Percentiles rank a stretch among this genome's conserved stretches.
phyloP scores from a whole-genome alignment of 2,888 invertebrate genomes.

The Plebejus anna region DNA sequence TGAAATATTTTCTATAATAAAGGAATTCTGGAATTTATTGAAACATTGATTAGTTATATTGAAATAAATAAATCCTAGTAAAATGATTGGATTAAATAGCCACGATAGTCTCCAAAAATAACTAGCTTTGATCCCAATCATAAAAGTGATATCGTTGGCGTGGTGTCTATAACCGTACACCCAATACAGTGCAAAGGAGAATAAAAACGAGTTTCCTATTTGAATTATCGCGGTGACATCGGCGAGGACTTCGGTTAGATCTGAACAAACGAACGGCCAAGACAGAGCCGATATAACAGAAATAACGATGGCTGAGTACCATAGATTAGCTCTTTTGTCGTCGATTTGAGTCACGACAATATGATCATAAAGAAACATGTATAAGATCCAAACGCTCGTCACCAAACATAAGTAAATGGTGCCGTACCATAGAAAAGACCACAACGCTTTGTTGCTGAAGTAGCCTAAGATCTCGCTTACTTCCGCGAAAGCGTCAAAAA shows the following conservation, averaged over 20 bases:
- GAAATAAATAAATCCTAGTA: slow-evolving; percentile 45
- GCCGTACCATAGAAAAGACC: slow-evolving; percentile 63
- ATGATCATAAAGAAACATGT: slow-evolving; percentile 52
- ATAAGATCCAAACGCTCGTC: slow-evolving; percentile 56
- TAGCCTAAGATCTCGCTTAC: slow-evolving; percentile 61
- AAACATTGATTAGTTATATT: slow-evolving; percentile 36
- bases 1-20: slow-evolving; percentile 42
- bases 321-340: slow-evolving; percentile 44
- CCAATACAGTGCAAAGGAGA: slow-evolving; percentile 65
- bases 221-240: slow-evolving; percentile 58
- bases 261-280: slow-evolving; percentile 63
- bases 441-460: slow-evolving; percentile 54
- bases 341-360: slow-evolving; percentile 43
- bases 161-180: slow-evolving; percentile 62
- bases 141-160: slow-evolving; percentile 65
- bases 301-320: slow-evolving; percentile 44
- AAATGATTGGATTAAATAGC: slow-evolving; percentile 57
- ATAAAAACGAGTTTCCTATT: slow-evolving; percentile 52
- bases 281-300: slow-evolving; percentile 46
- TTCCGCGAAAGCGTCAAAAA: slow-evolving; percentile 55
- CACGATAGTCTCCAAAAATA: slow-evolving; percentile 62
- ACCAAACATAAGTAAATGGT: slow-evolving; percentile 52
- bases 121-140: slow-evolving; percentile 69
- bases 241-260: slow-evolving; percentile 52
- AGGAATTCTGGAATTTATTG: slow-evolving; percentile 45